Conservation (phyloP, 2,797 vertebrate genomes). For the Coracias cyanogaster region DNA sequence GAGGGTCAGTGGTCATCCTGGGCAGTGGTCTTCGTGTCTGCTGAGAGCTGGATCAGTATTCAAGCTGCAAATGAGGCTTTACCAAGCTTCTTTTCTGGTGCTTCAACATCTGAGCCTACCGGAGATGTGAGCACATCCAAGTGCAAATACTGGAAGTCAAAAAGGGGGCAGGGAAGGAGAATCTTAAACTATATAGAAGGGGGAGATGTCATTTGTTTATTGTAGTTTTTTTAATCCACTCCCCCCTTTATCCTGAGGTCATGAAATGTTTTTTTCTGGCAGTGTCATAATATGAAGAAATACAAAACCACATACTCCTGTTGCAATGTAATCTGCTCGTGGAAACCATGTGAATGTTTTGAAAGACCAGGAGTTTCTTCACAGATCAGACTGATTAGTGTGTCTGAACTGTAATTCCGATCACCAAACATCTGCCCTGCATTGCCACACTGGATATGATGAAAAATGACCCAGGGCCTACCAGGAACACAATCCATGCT, state of each 20-base stretch:
- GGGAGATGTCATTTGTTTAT: not conserved
- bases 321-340: constrained; percentile 39
- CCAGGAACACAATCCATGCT: not conserved
- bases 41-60: not conserved
- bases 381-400: constrained; percentile 20
- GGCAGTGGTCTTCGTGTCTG: not conserved
- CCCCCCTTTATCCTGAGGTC: not conserved
- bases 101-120: not conserved
- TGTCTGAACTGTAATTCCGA: not conserved
- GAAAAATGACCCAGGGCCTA: not conserved
- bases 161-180: not conserved
- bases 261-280: not conserved
- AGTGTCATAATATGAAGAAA: constrained; percentile 34
- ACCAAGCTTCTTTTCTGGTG: not conserved
- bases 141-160: not conserved
- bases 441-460: not conserved
- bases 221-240: not conserved
- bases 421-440: not conserved
- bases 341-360: constrained; percentile 44
- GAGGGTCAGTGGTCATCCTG: not conserved
- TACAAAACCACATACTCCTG: not conserved
- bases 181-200: not conserved
- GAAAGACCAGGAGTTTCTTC: constrained; percentile 52
- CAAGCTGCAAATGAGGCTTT: not conserved
- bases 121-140: not conserved